Evolutionary conservation across 2,888 invertebrate genomes (phyloP), one percentile per base, ranked within the genome.

Genomic region (Zaprionus lineosus): DNA sequence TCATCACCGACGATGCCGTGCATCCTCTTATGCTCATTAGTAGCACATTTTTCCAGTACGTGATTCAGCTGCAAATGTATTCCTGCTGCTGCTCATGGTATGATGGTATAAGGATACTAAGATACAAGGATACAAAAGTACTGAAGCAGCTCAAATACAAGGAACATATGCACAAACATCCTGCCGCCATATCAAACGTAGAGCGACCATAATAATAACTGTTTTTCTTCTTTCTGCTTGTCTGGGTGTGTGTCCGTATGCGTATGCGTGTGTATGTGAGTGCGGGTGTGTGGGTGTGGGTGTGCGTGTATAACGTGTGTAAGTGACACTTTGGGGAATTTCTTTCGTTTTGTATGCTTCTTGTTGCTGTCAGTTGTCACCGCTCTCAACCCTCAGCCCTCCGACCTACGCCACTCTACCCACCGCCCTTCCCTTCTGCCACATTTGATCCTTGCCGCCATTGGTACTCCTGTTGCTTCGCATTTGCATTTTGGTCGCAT

Each of bases 61-160:
- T 81, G 81, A 78, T 82, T 81, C 65, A 71, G 75, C 59, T 84
- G 79, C 75, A 82, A 84, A 84, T 81, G 66, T 76, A 7, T 8
- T n/a, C n/a, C 18, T 24, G 8, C 24, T 24, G 7, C 24, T 24
- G 8, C n/a, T n/a, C n/a, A n/a, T n/a, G n/a, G n/a, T n/a, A n/a
- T n/a, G n/a, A n/a, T n/a, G n/a, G n/a, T n/a, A n/a, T n/a, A 24
- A 2, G 37, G 11, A 15, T 41, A 41, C 24, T 31, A 9, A 18
- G 19, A 8, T 12, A 14, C 4, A 15, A 4, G 16, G 11, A 18
- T n/a, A 39, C 16, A n/a, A n/a, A n/a, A n/a, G n/a, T n/a, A n/a
- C n/a, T n/a, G n/a, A n/a, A n/a, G n/a, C n/a, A n/a, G n/a, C 21
- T 19, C 15, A 8, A 18, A 14, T 16, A 36, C 15, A 19, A 31